Conservation (phyloP, 2,888 invertebrate species). For the Macropis europaea region DNA sequence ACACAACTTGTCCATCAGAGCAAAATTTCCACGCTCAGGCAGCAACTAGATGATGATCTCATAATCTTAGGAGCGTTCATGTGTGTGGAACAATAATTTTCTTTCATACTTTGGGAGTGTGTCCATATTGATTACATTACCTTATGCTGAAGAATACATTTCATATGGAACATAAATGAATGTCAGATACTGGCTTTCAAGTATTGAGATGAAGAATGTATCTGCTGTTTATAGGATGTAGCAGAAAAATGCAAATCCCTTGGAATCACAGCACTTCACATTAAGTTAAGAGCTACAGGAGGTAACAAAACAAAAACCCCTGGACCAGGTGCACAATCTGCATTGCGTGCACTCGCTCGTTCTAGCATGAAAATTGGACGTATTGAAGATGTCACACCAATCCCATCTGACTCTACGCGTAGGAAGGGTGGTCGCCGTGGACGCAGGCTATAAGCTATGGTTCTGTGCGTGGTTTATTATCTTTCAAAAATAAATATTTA, state of each 20-base stretch:
- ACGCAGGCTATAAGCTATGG: constrained; percentile 93
- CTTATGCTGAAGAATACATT: constrained; percentile 26
- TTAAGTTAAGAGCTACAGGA: constrained; percentile 98
- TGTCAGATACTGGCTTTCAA: not conserved
- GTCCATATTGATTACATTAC: constrained; percentile 5
- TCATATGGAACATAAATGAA: not conserved
- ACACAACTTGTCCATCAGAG: not conserved
- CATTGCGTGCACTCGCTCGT: constrained; percentile 97
- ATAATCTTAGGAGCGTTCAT: constrained; percentile 70
- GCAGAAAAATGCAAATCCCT: constrained; percentile 98
- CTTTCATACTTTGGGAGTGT: constrained; percentile 52
- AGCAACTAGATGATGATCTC: constrained; percentile 62
- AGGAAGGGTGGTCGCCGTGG: constrained; percentile 99
- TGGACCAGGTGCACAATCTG: constrained; percentile 99
- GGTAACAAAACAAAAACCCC: constrained; percentile 99
- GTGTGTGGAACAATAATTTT: constrained; percentile 68
- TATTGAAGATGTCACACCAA: constrained; percentile 99
- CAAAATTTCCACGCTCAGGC: constrained; percentile 68
- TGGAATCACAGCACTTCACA: constrained; percentile 98
- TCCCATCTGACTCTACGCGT: constrained; percentile 99
- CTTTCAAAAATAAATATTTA: constrained; percentile 68
- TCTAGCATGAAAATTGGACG: constrained; percentile 99
- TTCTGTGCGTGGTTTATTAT: constrained; percentile 54
- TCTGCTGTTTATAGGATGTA: constrained; percentile 87
- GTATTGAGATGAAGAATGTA: not conserved